These are phyloP conservation scores for Cricetomys ansorgei DNA, from an alignment of 2,113 vertebrate genomes.

Conservation along the genomic window DNA sequence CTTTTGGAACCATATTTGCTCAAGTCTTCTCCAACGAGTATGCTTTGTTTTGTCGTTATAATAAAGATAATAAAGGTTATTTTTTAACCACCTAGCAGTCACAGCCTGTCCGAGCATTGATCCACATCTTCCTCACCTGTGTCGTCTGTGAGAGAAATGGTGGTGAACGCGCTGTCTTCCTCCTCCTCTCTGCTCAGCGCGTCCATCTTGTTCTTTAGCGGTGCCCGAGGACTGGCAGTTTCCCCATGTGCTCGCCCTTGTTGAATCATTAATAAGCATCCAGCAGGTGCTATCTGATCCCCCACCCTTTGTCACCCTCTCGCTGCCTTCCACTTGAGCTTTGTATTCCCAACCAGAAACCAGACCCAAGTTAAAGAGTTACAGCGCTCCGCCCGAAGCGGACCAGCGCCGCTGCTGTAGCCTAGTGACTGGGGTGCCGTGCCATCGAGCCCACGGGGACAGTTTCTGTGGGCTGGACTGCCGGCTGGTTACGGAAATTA, in stretches of 20 bases:
- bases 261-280: slow-evolving; percentile 73
- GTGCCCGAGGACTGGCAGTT: not conserved
- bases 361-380: slow-evolving; percentile 47
- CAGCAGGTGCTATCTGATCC: slow-evolving; percentile 58
- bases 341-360: not conserved
- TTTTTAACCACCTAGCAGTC: not conserved
- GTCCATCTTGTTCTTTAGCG: slow-evolving; percentile 59
- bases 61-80: slow-evolving; percentile 17
- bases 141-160: slow-evolving; percentile 68
- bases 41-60: not conserved
- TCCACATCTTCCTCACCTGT: slow-evolving; percentile 52
- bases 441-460: not conserved
- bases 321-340: not conserved
- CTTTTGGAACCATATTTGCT: slow-evolving; percentile 16
- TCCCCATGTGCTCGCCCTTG: not conserved
- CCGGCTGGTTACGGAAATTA: not conserved
- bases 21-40: not conserved
- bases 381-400: not conserved
- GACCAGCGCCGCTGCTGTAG: not conserved
- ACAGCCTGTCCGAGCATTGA: not conserved
- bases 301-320: not conserved
- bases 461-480: not conserved
- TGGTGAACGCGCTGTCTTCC: slow-evolving; percentile 52
- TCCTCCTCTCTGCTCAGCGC: slow-evolving; percentile 24
- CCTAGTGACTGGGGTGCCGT: not conserved